A percentile compares a stretch with the other conserved stretches of the same genome.
These are phyloP conservation scores for Amblyopsis hoosieri DNA, from an alignment of 2,797 vertebrate species.

Conservation along the genomic window DNA sequence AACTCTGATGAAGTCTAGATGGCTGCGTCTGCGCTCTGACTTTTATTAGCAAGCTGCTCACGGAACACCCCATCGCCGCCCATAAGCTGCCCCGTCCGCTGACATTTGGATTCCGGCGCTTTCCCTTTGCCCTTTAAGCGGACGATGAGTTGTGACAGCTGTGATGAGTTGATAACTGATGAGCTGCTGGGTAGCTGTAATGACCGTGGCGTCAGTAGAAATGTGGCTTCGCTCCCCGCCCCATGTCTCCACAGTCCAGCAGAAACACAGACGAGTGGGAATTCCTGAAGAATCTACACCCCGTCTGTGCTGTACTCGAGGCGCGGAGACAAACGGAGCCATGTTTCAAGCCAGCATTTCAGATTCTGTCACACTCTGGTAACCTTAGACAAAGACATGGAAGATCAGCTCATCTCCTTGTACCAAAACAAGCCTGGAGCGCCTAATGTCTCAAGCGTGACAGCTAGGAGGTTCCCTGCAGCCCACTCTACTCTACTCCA, in stretches of 20 bases:
- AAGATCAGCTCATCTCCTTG: constrained; percentile 49
- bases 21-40: neutral
- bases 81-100: too few species aligned
- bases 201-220: neutral
- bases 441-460: constrained; percentile 60
- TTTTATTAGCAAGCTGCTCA: neutral
- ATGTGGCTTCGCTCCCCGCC: neutral
- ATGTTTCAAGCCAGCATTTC: constrained; percentile 39
- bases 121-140: neutral
- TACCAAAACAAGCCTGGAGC: constrained; percentile 64
- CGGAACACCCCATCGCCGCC: neutral
- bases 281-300: constrained; percentile 36
- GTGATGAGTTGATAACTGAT: neutral
- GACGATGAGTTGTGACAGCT: neutral
- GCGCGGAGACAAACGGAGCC: constrained; percentile 46
- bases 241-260: neutral
- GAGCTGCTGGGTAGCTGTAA: neutral
- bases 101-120: constrained; percentile 9
- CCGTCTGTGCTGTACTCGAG: constrained; percentile 22
- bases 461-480: constrained; percentile 51
- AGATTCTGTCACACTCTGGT: constrained; percentile 50
- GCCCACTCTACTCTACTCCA: neutral
- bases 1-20: constrained; percentile 24
- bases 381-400: constrained; percentile 55
- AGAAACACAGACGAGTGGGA: neutral